These are phyloP conservation scores for Gallinago solitaria DNA, from an alignment of 2,797 vertebrate genomes.

Conservation along the genomic window DNA sequence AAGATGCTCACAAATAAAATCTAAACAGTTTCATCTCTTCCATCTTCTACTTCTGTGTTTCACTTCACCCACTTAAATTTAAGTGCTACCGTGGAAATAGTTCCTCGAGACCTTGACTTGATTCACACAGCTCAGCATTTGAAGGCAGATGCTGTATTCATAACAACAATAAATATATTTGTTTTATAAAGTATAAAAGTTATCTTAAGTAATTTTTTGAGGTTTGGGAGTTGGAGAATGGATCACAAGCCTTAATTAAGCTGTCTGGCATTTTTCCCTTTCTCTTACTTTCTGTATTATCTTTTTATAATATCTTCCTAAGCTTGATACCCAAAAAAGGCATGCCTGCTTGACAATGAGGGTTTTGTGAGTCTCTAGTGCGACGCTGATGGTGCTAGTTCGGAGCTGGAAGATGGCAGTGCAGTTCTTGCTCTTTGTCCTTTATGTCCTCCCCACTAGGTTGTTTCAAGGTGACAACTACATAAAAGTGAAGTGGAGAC, in stretches of 20 bases:
- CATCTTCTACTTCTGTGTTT: not conserved
- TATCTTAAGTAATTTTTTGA: not conserved
- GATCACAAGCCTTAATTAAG: not conserved
- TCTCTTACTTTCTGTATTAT: conserved; percentile 1
- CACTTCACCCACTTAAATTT: not conserved
- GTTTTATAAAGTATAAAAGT: not conserved
- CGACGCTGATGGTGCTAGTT: accelerated
- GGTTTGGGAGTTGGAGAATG: not conserved
- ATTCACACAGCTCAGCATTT: not conserved
- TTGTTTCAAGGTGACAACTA: not conserved
- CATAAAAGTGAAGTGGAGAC: not conserved
- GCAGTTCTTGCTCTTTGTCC: not conserved
- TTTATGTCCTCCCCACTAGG: not conserved
- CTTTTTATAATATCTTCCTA: not conserved
- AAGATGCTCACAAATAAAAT: not conserved
- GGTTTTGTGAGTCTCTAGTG: not conserved
- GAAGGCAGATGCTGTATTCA: not conserved
- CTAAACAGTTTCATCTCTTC: not conserved
- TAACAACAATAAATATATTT: not conserved
- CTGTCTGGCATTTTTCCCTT: not conserved
- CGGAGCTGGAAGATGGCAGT: not conserved
- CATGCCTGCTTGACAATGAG: not conserved
- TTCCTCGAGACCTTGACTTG: not conserved
- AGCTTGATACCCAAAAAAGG: not conserved
- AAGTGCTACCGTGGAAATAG: not conserved